Conservation (phyloP, 2,797 vertebrate species). For the Coregonus suidteri region DNA sequence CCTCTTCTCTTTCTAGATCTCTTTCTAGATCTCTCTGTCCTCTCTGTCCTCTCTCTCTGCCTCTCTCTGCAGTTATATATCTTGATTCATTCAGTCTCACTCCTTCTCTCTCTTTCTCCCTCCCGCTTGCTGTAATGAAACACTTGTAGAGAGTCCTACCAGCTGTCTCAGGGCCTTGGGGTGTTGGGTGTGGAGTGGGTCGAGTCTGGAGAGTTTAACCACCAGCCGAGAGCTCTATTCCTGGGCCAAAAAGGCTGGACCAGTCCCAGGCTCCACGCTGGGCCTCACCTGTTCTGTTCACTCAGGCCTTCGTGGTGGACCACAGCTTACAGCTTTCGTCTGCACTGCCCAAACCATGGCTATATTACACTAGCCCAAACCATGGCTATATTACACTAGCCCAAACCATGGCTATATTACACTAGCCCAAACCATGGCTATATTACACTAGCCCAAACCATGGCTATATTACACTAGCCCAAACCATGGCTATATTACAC, state of each 20-base stretch:
- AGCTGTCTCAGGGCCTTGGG: neutral
- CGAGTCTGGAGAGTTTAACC: slow-evolving; percentile 49
- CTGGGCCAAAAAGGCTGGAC: slow-evolving; percentile 45
- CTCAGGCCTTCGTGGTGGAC: slow-evolving; percentile 22
- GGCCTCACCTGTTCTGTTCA: slow-evolving; percentile 57
- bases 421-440: neutral
- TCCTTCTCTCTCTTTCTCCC: neutral
- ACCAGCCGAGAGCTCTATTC: slow-evolving; percentile 41
- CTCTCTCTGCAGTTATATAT: neutral
- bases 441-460: no score
- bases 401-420: neutral
- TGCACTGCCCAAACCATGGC: neutral
- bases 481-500: neutral
- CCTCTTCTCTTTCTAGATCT: neutral
- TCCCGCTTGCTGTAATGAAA: slow-evolving; percentile 26
- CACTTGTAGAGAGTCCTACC: slow-evolving; percentile 19
- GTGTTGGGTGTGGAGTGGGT: slow-evolving; percentile 20
- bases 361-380: neutral
- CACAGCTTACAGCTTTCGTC: no score
- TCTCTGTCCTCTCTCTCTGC: neutral
- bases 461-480: neutral
- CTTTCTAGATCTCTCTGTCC: no score
- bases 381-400: neutral
- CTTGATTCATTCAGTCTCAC: neutral
- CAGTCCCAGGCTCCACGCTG: slow-evolving; percentile 53